A percentile compares a stretch with the other conserved stretches of the same genome.
phyloP scores from a whole-genome alignment of 2,888 invertebrate genomes.

The Chymomyza caudatula region DNA sequence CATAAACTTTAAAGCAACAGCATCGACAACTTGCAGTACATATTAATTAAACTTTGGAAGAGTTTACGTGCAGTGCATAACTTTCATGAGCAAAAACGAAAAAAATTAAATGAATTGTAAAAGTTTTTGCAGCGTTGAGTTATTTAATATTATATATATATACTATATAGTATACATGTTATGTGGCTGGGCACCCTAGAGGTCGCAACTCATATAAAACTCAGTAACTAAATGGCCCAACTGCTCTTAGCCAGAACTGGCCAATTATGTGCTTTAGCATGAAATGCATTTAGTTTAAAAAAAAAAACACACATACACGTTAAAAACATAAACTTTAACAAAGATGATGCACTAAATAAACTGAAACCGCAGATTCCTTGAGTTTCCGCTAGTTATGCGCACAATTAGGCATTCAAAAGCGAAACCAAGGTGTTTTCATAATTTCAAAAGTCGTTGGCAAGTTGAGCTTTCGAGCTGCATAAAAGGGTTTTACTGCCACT shows the following conservation, averaged over 20 bases:
- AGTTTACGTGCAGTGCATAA: not conserved
- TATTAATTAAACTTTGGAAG: slow-evolving; percentile 6
- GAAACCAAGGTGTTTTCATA: not conserved
- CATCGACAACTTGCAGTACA: not conserved
- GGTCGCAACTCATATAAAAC: not conserved
- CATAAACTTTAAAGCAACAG: not conserved
- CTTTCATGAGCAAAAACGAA: not conserved
- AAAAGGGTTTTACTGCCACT: not conserved
- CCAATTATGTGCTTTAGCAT: not conserved
- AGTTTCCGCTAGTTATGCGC: not conserved
- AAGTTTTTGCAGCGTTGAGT: not conserved
- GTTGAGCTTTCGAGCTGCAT: not conserved
- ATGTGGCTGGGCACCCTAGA: not conserved
- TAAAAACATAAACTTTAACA: too few relatives aligned
- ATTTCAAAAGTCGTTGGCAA: not conserved
- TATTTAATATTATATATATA: not conserved
- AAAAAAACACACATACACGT: not conserved
- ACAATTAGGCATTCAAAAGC: not conserved
- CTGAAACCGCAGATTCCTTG: not conserved
- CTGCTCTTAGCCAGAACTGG: not conserved
- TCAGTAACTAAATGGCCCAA: not conserved
- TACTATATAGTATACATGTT: too few relatives aligned
- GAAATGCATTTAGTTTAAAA: not conserved
- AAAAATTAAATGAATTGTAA: not conserved
- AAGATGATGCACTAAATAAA: not conserved